phyloP scores from a whole-genome alignment of 37 sponge, comb jelly and placozoan genomes.

The Beroe ovata region DNA sequence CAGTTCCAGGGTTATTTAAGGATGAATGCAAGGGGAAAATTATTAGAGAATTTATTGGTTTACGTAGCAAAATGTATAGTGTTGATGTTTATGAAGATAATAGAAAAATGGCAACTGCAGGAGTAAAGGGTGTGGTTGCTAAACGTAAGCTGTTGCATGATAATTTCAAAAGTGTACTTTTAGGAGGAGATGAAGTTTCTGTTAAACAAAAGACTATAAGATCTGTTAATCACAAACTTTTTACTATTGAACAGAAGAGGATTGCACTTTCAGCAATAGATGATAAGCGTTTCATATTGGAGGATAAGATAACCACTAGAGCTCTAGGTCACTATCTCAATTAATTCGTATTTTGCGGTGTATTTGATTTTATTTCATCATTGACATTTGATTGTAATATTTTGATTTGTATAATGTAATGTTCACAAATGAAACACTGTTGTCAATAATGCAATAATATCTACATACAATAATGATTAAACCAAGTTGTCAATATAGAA shows the following conservation, averaged over 20 bases:
- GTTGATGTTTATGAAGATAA: background rate
- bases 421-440: no score
- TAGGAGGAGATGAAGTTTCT: background rate
- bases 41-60: constrained; percentile 20
- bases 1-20: constrained; percentile 47
- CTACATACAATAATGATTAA: no score
- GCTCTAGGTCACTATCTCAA: background rate
- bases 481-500: background rate
- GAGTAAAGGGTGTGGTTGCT: background rate
- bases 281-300: background rate
- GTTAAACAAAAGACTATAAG: constrained; percentile 24
- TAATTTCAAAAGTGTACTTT: background rate
- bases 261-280: constrained; percentile 39
- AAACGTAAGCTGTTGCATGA: background rate
- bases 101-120: constrained; percentile 16
- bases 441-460: no score
- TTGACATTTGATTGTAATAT: no score
- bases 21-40: constrained; percentile 2
- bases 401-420: no score
- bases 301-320: background rate
- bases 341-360: no score
- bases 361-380: no score
- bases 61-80: constrained; percentile 42
- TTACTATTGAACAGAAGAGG: background rate
- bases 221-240: background rate